These are phyloP conservation scores for Tolypeutes matacus DNA, from an alignment of 2,797 vertebrate genomes.

Conservation along the genomic window DNA sequence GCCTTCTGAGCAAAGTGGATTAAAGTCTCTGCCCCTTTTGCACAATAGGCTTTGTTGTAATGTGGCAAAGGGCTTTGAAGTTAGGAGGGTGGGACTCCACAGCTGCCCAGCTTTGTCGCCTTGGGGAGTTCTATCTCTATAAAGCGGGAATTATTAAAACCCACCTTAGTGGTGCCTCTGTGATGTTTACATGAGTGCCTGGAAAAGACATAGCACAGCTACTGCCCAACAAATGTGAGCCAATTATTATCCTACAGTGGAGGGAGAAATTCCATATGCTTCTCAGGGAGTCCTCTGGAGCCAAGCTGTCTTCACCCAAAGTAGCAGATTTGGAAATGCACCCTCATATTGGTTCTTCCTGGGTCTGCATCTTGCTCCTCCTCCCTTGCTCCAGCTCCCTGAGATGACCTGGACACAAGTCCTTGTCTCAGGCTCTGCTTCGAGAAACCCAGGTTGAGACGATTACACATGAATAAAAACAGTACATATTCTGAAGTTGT, in stretches of 20 bases:
- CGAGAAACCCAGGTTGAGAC: not conserved
- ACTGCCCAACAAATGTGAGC: not conserved
- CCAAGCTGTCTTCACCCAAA: not conserved
- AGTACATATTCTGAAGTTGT: not conserved
- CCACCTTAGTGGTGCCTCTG: not conserved
- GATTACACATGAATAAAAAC: not conserved
- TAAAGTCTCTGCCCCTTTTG: not conserved
- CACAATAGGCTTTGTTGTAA: not conserved
- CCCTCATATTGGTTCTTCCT: not conserved
- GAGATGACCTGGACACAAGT: not conserved
- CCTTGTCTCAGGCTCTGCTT: not conserved
- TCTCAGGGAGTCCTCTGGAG: not conserved
- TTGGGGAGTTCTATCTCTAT: not conserved
- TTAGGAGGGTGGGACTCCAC: not conserved
- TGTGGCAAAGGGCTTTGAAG: not conserved
- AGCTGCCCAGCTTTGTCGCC: not conserved
- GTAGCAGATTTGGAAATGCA: not conserved
- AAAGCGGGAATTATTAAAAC: not conserved
- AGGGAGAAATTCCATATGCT: not conserved
- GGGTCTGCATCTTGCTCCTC: not conserved
- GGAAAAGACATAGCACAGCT: not conserved
- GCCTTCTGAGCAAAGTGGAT: conserved; percentile 1
- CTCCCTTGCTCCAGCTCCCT: not conserved
- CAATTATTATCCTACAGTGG: not conserved
- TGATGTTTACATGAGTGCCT: not conserved